Evolutionary conservation across 2,797 vertebrate genomes (phyloP).

Genomic region (Chloroceryle amazona): DNA sequence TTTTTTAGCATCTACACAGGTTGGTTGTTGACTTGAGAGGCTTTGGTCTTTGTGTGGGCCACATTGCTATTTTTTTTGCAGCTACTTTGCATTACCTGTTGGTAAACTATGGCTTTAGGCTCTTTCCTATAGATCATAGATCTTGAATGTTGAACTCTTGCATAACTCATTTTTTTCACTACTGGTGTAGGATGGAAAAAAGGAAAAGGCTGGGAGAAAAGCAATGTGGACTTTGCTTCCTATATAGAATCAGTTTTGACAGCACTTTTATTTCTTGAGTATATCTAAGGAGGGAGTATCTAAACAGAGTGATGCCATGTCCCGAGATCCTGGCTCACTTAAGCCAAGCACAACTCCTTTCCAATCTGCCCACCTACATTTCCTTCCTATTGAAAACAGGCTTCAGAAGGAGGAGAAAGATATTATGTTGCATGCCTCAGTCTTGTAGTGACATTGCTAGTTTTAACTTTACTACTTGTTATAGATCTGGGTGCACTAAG

Average conservation of each 20-base stretch:
- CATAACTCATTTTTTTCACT: background rate
- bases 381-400: background rate
- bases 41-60: background rate
- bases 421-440: background rate
- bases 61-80: background rate
- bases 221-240: background rate
- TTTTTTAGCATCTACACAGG: background rate
- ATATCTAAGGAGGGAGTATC: background rate
- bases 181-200: background rate
- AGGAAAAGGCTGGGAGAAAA: background rate
- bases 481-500: background rate
- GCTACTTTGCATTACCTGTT: background rate
- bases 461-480: background rate
- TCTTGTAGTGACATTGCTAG: background rate
- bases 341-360: background rate
- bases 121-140: background rate
- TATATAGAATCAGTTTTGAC: background rate
- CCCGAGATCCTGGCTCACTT: background rate
- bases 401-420: background rate
- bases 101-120: background rate
- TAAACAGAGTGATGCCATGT: background rate
- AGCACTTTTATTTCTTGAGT: background rate
- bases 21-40: background rate
- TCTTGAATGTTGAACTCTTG: background rate
- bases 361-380: background rate